Evolutionary conservation across 2,113 vertebrate genomes (phyloP).

Genomic region (Epinephelus lanceolatus): DNA sequence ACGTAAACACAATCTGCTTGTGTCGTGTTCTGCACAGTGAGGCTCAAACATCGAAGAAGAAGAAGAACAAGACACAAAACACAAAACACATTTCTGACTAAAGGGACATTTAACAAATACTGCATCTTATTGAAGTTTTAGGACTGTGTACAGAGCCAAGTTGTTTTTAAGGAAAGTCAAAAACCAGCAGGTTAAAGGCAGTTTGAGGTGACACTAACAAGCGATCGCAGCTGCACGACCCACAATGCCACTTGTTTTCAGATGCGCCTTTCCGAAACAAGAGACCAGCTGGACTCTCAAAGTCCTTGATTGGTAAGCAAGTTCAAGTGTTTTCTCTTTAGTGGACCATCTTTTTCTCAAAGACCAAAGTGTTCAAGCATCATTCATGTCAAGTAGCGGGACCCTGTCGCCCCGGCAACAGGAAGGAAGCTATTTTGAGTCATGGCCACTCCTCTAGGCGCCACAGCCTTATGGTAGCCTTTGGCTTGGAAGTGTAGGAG

Average conservation of each 20-base stretch:
- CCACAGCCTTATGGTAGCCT: slow-evolving; percentile 29
- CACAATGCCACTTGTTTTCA: slow-evolving; percentile 48
- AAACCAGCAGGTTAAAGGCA: slow-evolving; percentile 3
- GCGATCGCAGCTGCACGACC: slow-evolving; percentile 46
- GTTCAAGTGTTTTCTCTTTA: slow-evolving; percentile 64
- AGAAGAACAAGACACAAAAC: neutral
- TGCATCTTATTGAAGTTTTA: no score
- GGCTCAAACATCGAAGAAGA: neutral
- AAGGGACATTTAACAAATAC: neutral
- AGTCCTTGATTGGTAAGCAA: slow-evolving; percentile 58
- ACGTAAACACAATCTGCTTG: no score
- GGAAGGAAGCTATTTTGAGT: slow-evolving; percentile 83
- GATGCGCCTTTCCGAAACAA: slow-evolving; percentile 26
- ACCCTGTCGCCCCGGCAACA: slow-evolving; percentile 83
- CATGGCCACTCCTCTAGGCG: slow-evolving; percentile 63
- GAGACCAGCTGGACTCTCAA: slow-evolving; percentile 62
- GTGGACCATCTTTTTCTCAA: slow-evolving; percentile 50
- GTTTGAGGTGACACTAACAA: slow-evolving; percentile 20
- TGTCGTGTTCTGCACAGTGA: neutral
- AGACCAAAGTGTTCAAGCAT: slow-evolving; percentile 68
- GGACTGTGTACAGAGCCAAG: no score
- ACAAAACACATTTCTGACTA: neutral
- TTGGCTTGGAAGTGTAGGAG: slow-evolving; percentile 8
- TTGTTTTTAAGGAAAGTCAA: neutral
- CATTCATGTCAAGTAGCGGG: slow-evolving; percentile 71